phyloP scores from a whole-genome alignment of 1,140 invertebrate species.

The Zaprionus nigranus region DNA sequence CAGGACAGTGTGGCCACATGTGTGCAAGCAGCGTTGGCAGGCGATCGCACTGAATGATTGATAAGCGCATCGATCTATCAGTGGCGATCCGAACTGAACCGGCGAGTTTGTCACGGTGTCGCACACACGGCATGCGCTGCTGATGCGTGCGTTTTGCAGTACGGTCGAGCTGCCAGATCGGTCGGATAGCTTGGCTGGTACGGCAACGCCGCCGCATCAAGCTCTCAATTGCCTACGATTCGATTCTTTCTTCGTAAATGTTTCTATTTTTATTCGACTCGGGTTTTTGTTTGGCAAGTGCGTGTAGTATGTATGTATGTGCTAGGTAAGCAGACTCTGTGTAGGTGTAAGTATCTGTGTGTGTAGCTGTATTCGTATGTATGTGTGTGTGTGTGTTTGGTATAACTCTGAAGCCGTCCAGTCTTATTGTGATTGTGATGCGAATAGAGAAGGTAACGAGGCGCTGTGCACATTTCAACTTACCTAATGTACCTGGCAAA shows the following conservation, averaged over 20 bases:
- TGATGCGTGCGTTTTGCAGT: conserved; percentile 36
- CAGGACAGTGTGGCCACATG: conserved; percentile 45
- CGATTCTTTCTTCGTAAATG: conserved; percentile 78
- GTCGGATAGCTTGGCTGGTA: conserved; percentile 6
- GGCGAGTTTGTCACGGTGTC: neutral
- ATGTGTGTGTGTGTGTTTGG: conserved; percentile 16
- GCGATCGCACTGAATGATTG: neutral
- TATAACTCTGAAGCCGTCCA: conserved; percentile 50
- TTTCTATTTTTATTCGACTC: conserved; percentile 77
- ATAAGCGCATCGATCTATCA: neutral
- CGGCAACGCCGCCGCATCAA: conserved; percentile 63
- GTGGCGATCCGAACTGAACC: neutral
- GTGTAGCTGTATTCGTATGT: conserved; percentile 4
- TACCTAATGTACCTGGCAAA: conserved; percentile 95
- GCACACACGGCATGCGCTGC: conserved; percentile 8
- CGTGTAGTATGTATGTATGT: conserved; percentile 18
- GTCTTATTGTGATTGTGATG: conserved; percentile 49
- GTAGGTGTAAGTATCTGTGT: conserved; percentile 14
- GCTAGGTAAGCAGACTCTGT: conserved; percentile 7
- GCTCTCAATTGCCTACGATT: conserved; percentile 53
- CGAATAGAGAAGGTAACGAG: conserved; percentile 44
- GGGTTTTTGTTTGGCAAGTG: conserved; percentile 33
- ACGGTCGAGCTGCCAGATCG: conserved; percentile 26
- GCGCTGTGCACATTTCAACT: conserved; percentile 83
- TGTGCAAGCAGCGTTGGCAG: conserved; percentile 15